These are phyloP conservation scores for Ciconia nigra DNA, from an alignment of 2,797 vertebrate genomes.

Conservation along the genomic window DNA sequence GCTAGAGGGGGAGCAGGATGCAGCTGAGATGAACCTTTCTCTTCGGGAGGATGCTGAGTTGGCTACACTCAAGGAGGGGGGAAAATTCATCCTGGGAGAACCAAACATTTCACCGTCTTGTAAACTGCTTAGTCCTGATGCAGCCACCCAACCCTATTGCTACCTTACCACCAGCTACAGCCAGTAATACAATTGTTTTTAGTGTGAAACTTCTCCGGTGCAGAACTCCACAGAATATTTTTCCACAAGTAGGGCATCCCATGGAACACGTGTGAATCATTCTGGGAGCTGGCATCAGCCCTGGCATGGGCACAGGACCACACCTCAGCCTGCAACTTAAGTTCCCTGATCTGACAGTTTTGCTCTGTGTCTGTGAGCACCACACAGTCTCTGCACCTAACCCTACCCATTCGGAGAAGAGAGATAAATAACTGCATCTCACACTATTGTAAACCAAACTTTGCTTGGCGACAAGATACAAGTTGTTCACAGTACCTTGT, in stretches of 20 bases:
- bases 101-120: not conserved
- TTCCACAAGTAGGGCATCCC: not conserved
- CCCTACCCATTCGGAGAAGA: not conserved
- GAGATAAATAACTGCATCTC: not conserved
- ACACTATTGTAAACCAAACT: not conserved
- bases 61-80: not conserved
- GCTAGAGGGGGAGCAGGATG: not conserved
- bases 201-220: not conserved
- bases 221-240: not conserved
- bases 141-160: not conserved
- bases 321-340: not conserved
- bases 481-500: not conserved
- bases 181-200: not conserved
- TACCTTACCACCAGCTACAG: not conserved
- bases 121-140: not conserved
- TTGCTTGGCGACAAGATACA: not conserved
- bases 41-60: not conserved
- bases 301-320: not conserved
- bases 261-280: rapidly evolving
- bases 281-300: not conserved
- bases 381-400: not conserved
- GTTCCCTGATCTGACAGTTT: not conserved
- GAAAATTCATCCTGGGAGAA: not conserved
- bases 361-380: not conserved
- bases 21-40: not conserved